Conservation (phyloP, 2,797 vertebrate genomes). For the Microctenopoma lineatum region DNA sequence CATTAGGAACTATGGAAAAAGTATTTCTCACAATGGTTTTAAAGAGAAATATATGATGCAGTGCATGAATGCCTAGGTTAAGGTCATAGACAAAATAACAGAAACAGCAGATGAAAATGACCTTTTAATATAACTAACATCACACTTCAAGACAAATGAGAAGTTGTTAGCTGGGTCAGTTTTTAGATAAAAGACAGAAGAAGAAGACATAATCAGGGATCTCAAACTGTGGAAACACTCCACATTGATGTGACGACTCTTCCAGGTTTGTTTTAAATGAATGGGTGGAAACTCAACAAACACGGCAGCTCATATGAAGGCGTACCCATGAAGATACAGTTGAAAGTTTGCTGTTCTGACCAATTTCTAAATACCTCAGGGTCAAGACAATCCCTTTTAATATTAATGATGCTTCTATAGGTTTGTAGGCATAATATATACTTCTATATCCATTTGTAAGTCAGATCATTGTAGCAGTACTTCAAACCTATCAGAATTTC, state of each 20-base stretch:
- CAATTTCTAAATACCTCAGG: not conserved
- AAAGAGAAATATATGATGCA: slow-evolving; percentile 31
- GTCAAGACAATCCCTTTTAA: not conserved
- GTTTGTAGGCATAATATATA: slow-evolving; percentile 13
- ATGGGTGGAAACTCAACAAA: no score
- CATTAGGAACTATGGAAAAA: slow-evolving; percentile 41
- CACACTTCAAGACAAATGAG: not conserved
- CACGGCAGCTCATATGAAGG: no score
- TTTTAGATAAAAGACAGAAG: no score
- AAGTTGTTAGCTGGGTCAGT: not conserved
- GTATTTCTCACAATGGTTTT: slow-evolving; percentile 40
- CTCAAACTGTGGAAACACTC: no score
- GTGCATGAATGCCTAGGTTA: slow-evolving; percentile 34
- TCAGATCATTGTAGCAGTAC: not conserved
- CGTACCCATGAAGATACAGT: no score
- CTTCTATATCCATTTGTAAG: not conserved
- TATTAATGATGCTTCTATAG: slow-evolving; percentile 25
- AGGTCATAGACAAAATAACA: slow-evolving; percentile 46
- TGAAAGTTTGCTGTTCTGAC: not conserved
- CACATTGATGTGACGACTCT: no score
- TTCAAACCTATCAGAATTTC: no score
- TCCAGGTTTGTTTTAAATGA: no score
- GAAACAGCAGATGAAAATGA: slow-evolving; percentile 36
- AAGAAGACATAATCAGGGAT: no score
- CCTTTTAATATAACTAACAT: slow-evolving; percentile 6